phyloP scores from a whole-genome alignment of 2,888 invertebrate species.

The Lasius platythorax region DNA sequence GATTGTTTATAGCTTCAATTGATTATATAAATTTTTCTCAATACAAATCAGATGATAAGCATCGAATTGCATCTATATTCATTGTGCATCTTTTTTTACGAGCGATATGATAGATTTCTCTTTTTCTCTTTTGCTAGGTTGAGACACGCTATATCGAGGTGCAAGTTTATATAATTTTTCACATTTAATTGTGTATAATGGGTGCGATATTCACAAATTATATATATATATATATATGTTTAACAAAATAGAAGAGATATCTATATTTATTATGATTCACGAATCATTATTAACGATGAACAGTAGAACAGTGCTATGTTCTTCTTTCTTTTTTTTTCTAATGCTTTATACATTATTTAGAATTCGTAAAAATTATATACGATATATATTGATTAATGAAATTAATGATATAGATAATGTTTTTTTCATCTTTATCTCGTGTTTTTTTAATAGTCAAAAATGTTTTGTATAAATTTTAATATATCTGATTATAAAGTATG shows the following conservation, averaged over 20 bases:
- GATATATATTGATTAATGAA: conserved; percentile 20
- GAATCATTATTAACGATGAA: neutral
- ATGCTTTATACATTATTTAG: neutral
- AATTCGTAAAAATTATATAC: conserved; percentile 5
- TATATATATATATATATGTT: conserved; percentile 2
- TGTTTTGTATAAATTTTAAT: neutral
- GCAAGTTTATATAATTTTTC: conserved; percentile 42
- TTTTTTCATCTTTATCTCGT: neutral
- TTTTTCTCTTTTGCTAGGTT: neutral
- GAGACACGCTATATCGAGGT: neutral
- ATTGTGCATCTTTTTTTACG: neutral
- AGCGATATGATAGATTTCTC: neutral
- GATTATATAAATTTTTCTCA: conserved; percentile 12
- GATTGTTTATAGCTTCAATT: neutral
- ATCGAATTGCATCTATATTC: neutral
- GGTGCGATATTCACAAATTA: conserved; percentile 23
- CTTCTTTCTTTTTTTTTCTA: neutral
- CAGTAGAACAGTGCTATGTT: neutral
- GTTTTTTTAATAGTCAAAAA: neutral
- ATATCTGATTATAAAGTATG: neutral
- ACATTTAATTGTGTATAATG: conserved; percentile 22
- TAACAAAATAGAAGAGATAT: conserved; percentile 28
- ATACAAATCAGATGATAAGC: neutral
- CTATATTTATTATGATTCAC: conserved; percentile 32
- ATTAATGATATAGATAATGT: neutral